Percentiles rank a stretch among this genome's conserved stretches.
These are phyloP conservation scores for Chaetophractus vellerosus DNA, from an alignment of 2,797 vertebrate species.

Conservation along the genomic window DNA sequence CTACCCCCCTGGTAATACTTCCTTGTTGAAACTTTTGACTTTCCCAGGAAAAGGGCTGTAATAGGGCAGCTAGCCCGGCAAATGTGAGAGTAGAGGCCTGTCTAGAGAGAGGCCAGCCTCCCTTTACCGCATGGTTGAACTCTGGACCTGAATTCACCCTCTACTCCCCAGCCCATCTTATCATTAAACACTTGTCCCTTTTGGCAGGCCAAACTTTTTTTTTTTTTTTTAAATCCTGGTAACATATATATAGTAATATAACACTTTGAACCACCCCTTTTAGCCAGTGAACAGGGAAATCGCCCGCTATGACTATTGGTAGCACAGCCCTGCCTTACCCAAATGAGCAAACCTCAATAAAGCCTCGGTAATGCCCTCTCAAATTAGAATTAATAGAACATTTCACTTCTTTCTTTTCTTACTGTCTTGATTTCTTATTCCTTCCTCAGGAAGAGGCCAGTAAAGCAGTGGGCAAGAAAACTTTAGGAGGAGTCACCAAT, in stretches of 20 bases:
- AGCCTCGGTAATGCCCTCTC: accelerated
- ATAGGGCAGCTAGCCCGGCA: neutral
- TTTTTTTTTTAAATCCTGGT: too few relatives aligned
- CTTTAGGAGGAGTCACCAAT: neutral
- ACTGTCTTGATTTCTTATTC: slow-evolving; percentile 59
- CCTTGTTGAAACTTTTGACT: neutral
- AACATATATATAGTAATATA: too few relatives aligned
- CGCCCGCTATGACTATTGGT: accelerated
- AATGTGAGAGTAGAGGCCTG: neutral
- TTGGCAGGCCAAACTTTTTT: too few relatives aligned
- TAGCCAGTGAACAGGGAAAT: neutral
- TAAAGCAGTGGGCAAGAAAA: slow-evolving; percentile 82
- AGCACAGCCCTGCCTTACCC: neutral
- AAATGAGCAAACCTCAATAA: neutral
- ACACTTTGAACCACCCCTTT: neutral
- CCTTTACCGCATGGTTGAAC: accelerated
- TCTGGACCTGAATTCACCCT: neutral
- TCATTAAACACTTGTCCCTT: neutral
- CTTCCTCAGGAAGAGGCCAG: slow-evolving; percentile 89
- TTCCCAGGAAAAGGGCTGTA: neutral
- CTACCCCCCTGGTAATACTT: neutral
- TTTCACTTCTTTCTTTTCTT: neutral
- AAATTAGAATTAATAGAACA: neutral
- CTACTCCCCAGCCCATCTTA: neutral
- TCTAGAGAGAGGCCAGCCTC: neutral